These are phyloP conservation scores for Platycnemis pennipes DNA, from an alignment of 2,888 invertebrate genomes.

Conservation along the genomic window DNA sequence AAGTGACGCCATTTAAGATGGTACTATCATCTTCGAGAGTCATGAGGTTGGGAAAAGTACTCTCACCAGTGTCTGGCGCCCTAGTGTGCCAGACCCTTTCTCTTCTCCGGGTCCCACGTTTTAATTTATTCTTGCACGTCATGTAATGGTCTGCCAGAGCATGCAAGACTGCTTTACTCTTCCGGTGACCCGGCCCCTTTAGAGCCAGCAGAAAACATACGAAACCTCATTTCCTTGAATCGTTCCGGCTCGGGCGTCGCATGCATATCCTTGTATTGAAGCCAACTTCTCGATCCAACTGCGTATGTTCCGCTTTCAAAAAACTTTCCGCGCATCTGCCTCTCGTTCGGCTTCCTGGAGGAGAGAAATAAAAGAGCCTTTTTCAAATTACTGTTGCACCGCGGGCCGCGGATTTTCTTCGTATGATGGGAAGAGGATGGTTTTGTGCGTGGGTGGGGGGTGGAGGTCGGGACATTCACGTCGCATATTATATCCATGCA, in stretches of 20 bases:
- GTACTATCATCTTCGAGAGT: neutral
- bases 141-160: neutral
- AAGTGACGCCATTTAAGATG: no score
- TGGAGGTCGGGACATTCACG: neutral
- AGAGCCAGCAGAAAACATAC: neutral
- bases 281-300: neutral
- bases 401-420: slow-evolving; percentile 25
- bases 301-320: neutral
- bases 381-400: slow-evolving; percentile 36
- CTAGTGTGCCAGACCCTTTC: neutral
- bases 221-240: neutral
- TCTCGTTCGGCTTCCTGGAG: neutral
- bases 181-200: neutral
- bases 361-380: neutral
- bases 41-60: neutral
- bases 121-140: neutral
- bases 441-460: neutral
- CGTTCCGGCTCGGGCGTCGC: neutral
- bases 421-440: neutral
- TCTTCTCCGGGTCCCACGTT: neutral
- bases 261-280: neutral
- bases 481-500: slow-evolving; percentile 28
- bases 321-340: slow-evolving; percentile 5
- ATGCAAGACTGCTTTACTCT: neutral
- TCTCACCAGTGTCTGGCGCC: no score